These are phyloP conservation scores for Cantharis nigra DNA, from an alignment of 2,888 invertebrate genomes.

Conservation along the genomic window DNA sequence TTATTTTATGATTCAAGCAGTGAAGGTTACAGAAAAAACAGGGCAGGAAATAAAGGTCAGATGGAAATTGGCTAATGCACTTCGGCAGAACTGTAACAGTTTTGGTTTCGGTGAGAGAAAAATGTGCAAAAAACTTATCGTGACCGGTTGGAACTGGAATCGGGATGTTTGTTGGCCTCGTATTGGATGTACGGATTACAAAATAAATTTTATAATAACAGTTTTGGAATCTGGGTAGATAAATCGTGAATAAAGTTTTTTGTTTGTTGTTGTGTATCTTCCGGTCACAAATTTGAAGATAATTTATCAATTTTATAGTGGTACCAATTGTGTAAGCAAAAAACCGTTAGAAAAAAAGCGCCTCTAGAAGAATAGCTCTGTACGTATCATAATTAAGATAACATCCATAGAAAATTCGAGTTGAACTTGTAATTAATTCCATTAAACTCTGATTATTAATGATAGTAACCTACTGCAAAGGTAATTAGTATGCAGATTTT, in stretches of 20 bases:
- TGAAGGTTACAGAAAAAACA: neutral
- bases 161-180: neutral
- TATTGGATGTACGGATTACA: neutral
- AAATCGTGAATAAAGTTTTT: neutral
- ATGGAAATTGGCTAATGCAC: neutral
- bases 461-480: neutral
- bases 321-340: neutral
- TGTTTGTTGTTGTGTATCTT: neutral
- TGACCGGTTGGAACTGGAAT: neutral
- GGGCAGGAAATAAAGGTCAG: neutral
- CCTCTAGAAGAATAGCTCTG: neutral
- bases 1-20: neutral
- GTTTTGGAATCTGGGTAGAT: neutral
- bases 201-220: neutral
- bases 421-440: neutral
- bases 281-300: slow-evolving; percentile 2
- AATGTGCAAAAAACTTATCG: neutral
- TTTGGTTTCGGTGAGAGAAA: neutral
- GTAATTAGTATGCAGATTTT: neutral
- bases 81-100: neutral
- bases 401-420: neutral
- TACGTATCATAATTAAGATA: neutral
- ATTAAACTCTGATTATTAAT: neutral
- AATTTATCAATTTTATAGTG: neutral
- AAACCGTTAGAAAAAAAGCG: neutral